Conservation (phyloP, 2,113 vertebrate genomes). For the Pedetes capensis region DNA sequence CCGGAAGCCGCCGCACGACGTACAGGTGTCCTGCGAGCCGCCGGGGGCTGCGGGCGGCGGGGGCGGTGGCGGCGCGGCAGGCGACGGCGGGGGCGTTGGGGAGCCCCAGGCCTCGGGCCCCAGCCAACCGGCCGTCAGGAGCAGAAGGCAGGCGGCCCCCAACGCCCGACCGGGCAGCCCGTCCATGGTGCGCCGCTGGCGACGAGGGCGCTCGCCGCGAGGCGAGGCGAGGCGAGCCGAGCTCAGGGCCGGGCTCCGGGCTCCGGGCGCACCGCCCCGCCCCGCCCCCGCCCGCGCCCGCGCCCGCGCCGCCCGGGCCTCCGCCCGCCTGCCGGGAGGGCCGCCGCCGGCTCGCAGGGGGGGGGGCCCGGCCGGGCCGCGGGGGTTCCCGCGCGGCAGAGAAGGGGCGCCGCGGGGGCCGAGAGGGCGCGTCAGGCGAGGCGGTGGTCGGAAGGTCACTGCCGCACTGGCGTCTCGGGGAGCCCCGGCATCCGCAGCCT, state of each 20-base stretch:
- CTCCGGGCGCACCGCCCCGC: slow-evolving; percentile 68
- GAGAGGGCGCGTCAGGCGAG: not conserved
- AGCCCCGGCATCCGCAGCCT: slow-evolving; percentile 64
- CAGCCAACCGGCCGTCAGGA: slow-evolving; percentile 78
- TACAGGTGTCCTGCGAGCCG: slow-evolving; percentile 87
- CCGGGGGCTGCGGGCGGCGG: slow-evolving; percentile 82
- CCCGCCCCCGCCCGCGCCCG: slow-evolving; percentile 54
- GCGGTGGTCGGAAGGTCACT: slow-evolving; percentile 55
- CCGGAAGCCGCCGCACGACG: slow-evolving; percentile 92
- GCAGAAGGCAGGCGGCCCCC: slow-evolving; percentile 78
- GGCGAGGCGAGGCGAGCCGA: slow-evolving; percentile 74
- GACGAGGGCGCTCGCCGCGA: slow-evolving; percentile 77
- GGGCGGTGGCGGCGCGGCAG: slow-evolving; percentile 78
- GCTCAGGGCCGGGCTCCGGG: slow-evolving; percentile 76
- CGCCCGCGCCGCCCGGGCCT: slow-evolving; percentile 66
- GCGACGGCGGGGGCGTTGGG: slow-evolving; percentile 73
- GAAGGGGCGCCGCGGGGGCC: slow-evolving; percentile 58
- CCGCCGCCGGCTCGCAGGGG: slow-evolving; percentile 65
- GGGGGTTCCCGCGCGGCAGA: slow-evolving; percentile 59
- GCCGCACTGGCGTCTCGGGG: slow-evolving; percentile 72
- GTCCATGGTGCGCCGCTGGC: slow-evolving; percentile 83
- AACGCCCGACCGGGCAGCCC: slow-evolving; percentile 81
- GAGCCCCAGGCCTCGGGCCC: slow-evolving; percentile 78
- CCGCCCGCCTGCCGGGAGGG: slow-evolving; percentile 62
- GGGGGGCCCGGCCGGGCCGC: slow-evolving; percentile 61